Conservation (phyloP, 1,140 invertebrate genomes). For the Pristionchus pacificus region DNA sequence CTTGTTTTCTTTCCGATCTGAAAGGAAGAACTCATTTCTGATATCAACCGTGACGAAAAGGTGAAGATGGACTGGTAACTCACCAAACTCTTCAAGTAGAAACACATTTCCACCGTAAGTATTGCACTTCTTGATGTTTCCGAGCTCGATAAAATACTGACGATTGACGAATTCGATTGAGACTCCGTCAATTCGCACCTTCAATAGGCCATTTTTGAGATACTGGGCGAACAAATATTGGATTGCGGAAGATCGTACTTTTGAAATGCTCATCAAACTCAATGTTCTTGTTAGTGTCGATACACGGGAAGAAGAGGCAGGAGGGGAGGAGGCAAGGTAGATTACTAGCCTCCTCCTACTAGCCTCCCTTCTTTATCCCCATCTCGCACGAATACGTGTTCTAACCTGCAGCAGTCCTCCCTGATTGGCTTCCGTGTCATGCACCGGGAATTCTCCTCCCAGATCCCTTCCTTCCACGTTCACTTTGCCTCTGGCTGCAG, state of each 20-base stretch:
- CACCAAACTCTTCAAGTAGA: constrained; percentile 97
- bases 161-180: constrained; percentile 83
- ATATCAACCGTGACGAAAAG: no score
- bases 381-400: background rate
- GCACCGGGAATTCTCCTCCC: constrained; percentile 95
- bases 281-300: background rate
- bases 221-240: background rate
- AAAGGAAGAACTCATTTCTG: constrained; percentile 57
- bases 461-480: constrained; percentile 67
- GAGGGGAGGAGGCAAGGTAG: constrained; percentile 83
- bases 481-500: constrained; percentile 74
- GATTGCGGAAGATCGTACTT: no score
- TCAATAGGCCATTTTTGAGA: background rate
- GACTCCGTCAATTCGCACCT: constrained; percentile 31
- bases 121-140: constrained; percentile 98
- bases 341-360: background rate
- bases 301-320: constrained; percentile 77
- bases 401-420: constrained; percentile 67
- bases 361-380: background rate
- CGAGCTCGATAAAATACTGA: constrained; percentile 99
- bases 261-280: no score
- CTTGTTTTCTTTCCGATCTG: constrained; percentile 95
- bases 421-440: constrained; percentile 90
- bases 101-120: constrained; percentile 97
- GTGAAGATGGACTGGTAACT: constrained; percentile 60